Evolutionary conservation across 1,140 invertebrate species (phyloP).

Genomic region (Drosophila sulfurigaster): DNA sequence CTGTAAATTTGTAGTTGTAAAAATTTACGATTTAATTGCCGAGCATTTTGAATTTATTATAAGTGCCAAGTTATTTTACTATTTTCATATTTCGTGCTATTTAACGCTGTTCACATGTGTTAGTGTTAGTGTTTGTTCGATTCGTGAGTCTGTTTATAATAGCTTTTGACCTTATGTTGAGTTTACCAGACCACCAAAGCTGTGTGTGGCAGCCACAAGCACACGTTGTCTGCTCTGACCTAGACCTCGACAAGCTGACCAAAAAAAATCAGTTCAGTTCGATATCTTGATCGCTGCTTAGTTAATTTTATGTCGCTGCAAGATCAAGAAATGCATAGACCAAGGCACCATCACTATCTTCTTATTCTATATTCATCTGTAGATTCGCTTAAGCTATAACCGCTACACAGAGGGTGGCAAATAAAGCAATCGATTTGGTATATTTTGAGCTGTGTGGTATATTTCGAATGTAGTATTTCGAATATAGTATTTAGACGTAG

Average conservation of each 20-base stretch:
- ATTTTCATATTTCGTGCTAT: constrained; percentile 36
- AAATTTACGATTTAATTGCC: constrained; percentile 81
- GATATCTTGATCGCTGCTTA: constrained; percentile 14
- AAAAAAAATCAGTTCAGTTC: constrained; percentile 3
- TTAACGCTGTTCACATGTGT: constrained; percentile 5
- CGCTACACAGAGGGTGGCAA: too few species aligned
- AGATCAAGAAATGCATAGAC: constrained; percentile 42
- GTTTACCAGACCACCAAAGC: constrained; percentile 54
- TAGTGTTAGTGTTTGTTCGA: neutral
- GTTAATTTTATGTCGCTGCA: constrained; percentile 43
- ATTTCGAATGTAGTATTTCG: too few species aligned
- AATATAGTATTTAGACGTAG: too few species aligned
- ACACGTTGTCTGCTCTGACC: constrained; percentile 35
- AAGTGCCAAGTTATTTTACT: constrained; percentile 64
- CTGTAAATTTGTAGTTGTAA: constrained; percentile 84
- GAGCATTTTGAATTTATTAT: constrained; percentile 78
- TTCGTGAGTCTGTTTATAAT: constrained; percentile 11
- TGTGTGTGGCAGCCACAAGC: constrained; percentile 5
- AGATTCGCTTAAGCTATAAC: constrained; percentile 1
- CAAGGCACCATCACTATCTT: constrained; percentile 12
- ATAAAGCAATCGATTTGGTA: too few species aligned
- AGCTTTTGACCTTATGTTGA: constrained; percentile 45
- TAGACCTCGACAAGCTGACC: constrained; percentile 57
- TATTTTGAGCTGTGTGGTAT: too few species aligned
- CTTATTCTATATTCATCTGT: constrained; percentile 26